A percentile compares a stretch with the other conserved stretches of the same genome.
phyloP scores from a whole-genome alignment of 37 sponge, comb jelly and placozoan species.

The Halichondria panicea region DNA sequence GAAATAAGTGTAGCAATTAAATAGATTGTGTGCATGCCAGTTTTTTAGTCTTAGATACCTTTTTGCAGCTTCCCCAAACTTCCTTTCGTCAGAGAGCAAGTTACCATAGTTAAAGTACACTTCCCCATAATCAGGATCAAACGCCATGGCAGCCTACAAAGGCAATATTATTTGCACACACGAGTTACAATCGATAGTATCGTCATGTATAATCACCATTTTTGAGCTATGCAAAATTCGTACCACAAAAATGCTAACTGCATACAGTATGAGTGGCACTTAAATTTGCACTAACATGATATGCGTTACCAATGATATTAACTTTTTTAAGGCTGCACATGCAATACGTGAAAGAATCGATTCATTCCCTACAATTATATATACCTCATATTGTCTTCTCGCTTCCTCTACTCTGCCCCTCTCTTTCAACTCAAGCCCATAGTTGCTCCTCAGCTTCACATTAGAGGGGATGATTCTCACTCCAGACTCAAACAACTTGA shows the following conservation, averaged over 20 bases:
- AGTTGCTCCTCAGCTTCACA: slow-evolving; percentile 88
- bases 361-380: background rate
- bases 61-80: slow-evolving; percentile 41
- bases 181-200: background rate
- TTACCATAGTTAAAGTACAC: slow-evolving; percentile 88
- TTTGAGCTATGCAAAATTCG: too few relatives aligned
- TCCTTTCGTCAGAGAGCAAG: slow-evolving; percentile 67
- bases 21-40: background rate
- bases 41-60: too few relatives aligned
- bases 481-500: slow-evolving; percentile 77
- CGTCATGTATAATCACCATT: too few relatives aligned
- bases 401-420: slow-evolving; percentile 59
- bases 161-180: background rate
- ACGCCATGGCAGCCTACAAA: slow-evolving; percentile 54
- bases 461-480: slow-evolving; percentile 72
- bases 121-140: slow-evolving; percentile 83
- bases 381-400: slow-evolving; percentile 47
- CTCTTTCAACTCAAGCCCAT: slow-evolving; percentile 82
- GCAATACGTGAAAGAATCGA: background rate
- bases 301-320: too few relatives aligned
- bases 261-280: too few relatives aligned
- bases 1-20: background rate
- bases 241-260: too few relatives aligned
- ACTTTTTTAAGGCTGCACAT: too few relatives aligned
- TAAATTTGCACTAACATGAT: too few relatives aligned